A percentile compares a stretch with the other conserved stretches of the same genome.
Evolutionary conservation across 2,113 vertebrate species (phyloP).

Genomic region (Steatornis caripensis): DNA sequence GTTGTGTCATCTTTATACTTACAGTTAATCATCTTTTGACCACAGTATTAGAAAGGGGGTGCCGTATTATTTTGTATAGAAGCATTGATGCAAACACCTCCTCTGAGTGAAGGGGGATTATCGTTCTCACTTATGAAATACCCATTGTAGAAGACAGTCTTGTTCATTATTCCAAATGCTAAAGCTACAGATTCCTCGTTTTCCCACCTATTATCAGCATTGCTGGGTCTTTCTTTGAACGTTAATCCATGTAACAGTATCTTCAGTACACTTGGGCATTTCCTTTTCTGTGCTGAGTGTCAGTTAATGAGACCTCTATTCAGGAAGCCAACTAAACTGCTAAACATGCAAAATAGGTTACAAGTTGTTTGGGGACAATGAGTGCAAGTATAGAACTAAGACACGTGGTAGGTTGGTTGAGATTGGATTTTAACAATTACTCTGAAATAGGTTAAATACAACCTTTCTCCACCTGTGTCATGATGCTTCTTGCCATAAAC

Average conservation of each 20-base stretch:
- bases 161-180: background rate
- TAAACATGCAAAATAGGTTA: background rate
- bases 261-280: background rate
- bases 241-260: background rate
- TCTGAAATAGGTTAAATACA: background rate
- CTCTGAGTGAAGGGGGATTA: background rate
- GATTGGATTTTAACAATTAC: background rate
- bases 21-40: background rate
- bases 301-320: background rate
- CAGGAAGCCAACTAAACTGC: background rate
- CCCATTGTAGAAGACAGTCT: background rate
- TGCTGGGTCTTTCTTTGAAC: background rate
- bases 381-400: background rate
- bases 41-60: background rate
- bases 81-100: background rate
- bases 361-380: background rate
- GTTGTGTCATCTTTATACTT: background rate
- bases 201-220: background rate
- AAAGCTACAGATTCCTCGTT: background rate
- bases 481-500: background rate
- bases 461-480: background rate
- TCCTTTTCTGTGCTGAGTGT: background rate
- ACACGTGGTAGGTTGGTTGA: fast-evolving
- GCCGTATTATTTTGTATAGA: background rate
- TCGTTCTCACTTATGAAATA: background rate